phyloP scores from a whole-genome alignment of 2,797 vertebrate species.

The Gastrophryne carolinensis region DNA sequence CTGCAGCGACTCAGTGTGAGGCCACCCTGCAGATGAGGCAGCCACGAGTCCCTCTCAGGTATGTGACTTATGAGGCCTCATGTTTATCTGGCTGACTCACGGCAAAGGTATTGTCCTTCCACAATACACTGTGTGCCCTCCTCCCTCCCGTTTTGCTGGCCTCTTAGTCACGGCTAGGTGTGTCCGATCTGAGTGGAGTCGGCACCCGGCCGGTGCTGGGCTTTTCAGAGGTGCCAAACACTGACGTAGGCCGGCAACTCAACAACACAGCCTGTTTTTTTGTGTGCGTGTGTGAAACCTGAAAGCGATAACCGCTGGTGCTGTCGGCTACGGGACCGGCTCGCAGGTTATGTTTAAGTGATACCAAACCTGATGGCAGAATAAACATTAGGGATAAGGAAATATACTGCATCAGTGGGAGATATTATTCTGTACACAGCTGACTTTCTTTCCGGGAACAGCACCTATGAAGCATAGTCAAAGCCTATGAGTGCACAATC shows the following conservation, averaged over 20 bases:
- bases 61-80: slow-evolving; percentile 5
- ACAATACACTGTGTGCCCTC: neutral
- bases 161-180: slow-evolving; percentile 45
- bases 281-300: neutral
- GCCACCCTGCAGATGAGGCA: neutral
- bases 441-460: too few relatives aligned
- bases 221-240: too few relatives aligned
- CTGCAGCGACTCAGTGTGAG: neutral
- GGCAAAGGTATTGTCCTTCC: slow-evolving; percentile 27
- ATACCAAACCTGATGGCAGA: too few relatives aligned
- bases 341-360: too few relatives aligned
- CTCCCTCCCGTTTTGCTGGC: slow-evolving; percentile 19
- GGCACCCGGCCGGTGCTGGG: neutral
- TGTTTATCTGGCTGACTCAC: slow-evolving; percentile 41
- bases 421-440: too few relatives aligned
- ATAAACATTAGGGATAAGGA: too few relatives aligned
- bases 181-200: slow-evolving; percentile 8
- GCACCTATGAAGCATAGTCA: too few relatives aligned
- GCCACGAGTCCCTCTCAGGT: neutral
- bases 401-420: too few relatives aligned
- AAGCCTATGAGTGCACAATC: too few relatives aligned
- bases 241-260: too few relatives aligned
- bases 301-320: neutral
- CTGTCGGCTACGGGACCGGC: too few relatives aligned
- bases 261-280: too few relatives aligned